phyloP scores from a whole-genome alignment of 2,113 vertebrate genomes.

The Equus quagga region DNA sequence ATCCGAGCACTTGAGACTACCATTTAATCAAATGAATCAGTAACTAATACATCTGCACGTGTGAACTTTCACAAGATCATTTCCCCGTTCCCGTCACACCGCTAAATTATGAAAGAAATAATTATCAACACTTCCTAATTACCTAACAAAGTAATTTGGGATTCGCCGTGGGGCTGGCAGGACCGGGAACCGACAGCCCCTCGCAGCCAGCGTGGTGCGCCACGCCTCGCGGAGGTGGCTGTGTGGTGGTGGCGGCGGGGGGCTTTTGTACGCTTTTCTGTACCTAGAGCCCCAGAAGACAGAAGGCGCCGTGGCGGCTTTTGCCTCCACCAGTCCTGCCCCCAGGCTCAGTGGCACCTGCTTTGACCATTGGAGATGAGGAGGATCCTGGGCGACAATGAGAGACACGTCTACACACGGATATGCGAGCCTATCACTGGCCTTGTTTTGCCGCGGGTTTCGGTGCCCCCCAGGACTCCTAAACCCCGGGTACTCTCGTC shows the following conservation, averaged over 20 bases:
- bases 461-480: neutral
- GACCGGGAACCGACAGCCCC: slow-evolving; percentile 81
- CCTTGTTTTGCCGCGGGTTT: slow-evolving; percentile 37
- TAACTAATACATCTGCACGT: slow-evolving; percentile 94
- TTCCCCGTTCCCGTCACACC: slow-evolving; percentile 87
- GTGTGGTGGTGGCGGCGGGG: neutral
- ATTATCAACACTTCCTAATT: slow-evolving; percentile 91
- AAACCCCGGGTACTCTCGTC: neutral
- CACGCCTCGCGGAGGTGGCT: slow-evolving; percentile 42
- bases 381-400: slow-evolving; percentile 6
- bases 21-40: slow-evolving; percentile 97
- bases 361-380: slow-evolving; percentile 43
- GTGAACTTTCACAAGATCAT: slow-evolving; percentile 91
- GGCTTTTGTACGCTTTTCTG: slow-evolving; percentile 30
- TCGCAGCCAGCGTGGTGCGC: slow-evolving; percentile 77
- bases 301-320: neutral
- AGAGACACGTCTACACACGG: neutral
- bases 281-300: neutral
- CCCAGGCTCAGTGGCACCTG: neutral
- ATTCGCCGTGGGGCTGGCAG: slow-evolving; percentile 84
- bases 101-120: slow-evolving; percentile 90
- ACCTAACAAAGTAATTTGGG: slow-evolving; percentile 89
- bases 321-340: neutral
- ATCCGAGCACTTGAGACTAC: slow-evolving; percentile 94
- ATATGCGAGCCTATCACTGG: neutral